Base-by-base conservation (phyloP, 2,113 vertebrate species). In the Oostethus manadensis region DNA sequence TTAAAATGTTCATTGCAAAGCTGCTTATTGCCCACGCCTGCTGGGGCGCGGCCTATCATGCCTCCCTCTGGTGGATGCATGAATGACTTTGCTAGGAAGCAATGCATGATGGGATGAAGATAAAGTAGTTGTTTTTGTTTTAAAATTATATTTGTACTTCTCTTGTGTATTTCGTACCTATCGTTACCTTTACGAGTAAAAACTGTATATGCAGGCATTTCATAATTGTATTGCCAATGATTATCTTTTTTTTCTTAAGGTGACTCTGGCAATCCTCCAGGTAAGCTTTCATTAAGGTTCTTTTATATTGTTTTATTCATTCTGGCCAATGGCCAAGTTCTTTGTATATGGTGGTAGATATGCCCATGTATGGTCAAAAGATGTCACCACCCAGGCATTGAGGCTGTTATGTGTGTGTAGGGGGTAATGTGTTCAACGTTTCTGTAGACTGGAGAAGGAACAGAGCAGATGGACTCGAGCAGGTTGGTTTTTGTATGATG, bases 241-340 rank as follows among this genome's bases (percentile, higher is more conserved):
- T 38, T 18, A 38, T 8, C 20, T 51, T 84, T 40, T 76, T 64
- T 75, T 51, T 60, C 60, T 63, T 33, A 76, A 92, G 91, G 89
- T 50, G 87, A 90, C 48, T 88, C 87, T 51, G 78, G 72, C 44
- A 92, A 91, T 80, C 91, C 91, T 57, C 87, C 90, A 90, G 91
- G 91, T 92, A 81, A 77, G 71, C 43, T 2, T 8, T 22, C 22
- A 48, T 14, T 14, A 21, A 33, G 29, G 29, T 21, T 50, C 2
- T 21, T 49, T 1, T 50, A 20, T 22, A 20, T n/a, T 22, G 38
- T 42, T 42, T 42, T 3, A 42, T 42, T 42, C 38, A 13, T 42
- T 11, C 11, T 42, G 38, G 38, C 38, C 38, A 40, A 40, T 40
- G 11, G 38, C 38, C 38, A 40, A 14, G 10, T 13, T 42, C 38